A percentile compares a stretch with the other conserved stretches of the same genome.
phyloP scores from a whole-genome alignment of 2,113 vertebrate genomes.

The Hippocampus comes region DNA sequence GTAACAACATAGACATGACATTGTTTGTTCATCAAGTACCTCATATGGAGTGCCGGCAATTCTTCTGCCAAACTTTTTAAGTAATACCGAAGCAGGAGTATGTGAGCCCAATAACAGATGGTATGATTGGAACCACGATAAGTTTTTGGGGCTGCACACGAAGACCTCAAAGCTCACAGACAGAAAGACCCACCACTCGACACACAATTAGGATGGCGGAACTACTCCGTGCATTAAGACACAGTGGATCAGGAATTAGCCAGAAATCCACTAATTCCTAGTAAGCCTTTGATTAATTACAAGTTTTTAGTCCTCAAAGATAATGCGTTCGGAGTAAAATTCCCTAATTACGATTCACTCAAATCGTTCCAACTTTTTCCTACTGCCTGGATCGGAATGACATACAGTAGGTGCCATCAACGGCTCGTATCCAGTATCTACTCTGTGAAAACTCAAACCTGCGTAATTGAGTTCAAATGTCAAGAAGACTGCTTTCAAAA shows the following conservation, averaged over 20 bases:
- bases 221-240: neutral
- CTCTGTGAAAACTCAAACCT: neutral
- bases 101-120: slow-evolving; percentile 43
- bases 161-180: slow-evolving; percentile 13
- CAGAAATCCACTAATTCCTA: neutral
- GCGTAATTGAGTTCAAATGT: too few species aligned
- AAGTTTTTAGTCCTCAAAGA: neutral
- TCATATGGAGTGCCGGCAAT: neutral
- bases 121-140: slow-evolving; percentile 48
- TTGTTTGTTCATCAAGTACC: slow-evolving; percentile 2
- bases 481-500: neutral
- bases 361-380: neutral
- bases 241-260: slow-evolving; percentile 3
- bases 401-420: too few species aligned
- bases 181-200: neutral
- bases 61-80: slow-evolving; percentile 23
- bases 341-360: neutral
- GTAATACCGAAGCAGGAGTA: slow-evolving; percentile 12
- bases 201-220: neutral
- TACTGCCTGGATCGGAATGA: neutral
- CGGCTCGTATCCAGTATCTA: neutral
- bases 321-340: neutral
- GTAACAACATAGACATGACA: neutral
- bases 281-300: neutral
- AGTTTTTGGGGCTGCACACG: slow-evolving; percentile 5